phyloP scores from a whole-genome alignment of 2,113 vertebrate species.

The Sceloporus undulatus region DNA sequence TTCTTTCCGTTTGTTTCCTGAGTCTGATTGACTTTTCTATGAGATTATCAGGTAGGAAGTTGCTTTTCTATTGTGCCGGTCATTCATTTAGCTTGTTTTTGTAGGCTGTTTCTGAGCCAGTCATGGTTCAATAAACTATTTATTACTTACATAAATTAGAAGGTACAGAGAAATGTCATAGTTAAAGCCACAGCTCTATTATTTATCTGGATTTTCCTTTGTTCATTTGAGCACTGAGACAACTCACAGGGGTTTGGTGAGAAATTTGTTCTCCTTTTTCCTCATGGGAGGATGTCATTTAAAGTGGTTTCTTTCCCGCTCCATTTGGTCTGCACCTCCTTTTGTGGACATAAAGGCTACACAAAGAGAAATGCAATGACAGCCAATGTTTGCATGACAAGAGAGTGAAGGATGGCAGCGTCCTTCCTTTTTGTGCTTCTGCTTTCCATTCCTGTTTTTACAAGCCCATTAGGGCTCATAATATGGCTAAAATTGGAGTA shows the following conservation, averaged over 20 bases:
- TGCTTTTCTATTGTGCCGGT: constrained; percentile 50
- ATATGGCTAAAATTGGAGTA: neutral
- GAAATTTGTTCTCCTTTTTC: constrained; percentile 9
- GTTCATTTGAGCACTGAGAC: neutral
- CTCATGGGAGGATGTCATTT: constrained; percentile 11
- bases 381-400: neutral
- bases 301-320: neutral
- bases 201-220: constrained; percentile 20
- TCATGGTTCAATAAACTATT: constrained; percentile 55
- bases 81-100: constrained; percentile 60
- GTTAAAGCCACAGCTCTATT: constrained; percentile 38
- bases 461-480: neutral
- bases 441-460: neutral
- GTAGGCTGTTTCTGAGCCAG: constrained; percentile 55
- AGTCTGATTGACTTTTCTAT: constrained; percentile 63
- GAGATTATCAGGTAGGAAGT: constrained; percentile 66
- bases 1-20: constrained; percentile 68
- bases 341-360: neutral
- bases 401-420: neutral
- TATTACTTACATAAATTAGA: constrained; percentile 53
- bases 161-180: constrained; percentile 35
- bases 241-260: neutral
- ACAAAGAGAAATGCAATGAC: neutral
- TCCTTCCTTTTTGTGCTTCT: neutral
- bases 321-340: neutral